Percentiles rank a stretch among this genome's conserved stretches.
These are phyloP conservation scores for Sarcophaga variegata DNA, from an alignment of 2,888 invertebrate species.

Conservation along the genomic window DNA sequence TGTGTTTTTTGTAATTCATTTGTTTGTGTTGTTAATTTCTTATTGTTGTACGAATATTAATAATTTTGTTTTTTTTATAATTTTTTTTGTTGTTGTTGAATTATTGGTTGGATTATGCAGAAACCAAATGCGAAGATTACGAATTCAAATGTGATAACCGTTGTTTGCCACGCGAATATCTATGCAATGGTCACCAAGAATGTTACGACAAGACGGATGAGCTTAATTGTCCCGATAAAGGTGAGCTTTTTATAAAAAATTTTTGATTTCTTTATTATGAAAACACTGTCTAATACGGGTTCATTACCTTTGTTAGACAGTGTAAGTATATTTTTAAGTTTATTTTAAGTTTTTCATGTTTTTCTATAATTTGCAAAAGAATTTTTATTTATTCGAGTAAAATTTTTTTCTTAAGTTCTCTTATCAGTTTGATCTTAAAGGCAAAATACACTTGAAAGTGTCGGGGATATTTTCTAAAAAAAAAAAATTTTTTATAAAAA, in stretches of 20 bases:
- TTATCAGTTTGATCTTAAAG: background rate
- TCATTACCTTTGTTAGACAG: background rate
- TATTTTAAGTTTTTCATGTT: conserved; percentile 53
- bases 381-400: background rate
- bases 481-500: conserved; percentile 47
- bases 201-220: conserved; percentile 88
- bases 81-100: conserved; percentile 19
- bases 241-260: conserved; percentile 69
- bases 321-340: conserved; percentile 44
- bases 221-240: conserved; percentile 82
- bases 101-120: conserved; percentile 69
- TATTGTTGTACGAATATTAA: conserved; percentile 34
- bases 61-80: conserved; percentile 36
- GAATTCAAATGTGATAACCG: conserved; percentile 86
- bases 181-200: conserved; percentile 85
- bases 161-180: conserved; percentile 83
- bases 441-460: conserved; percentile 49
- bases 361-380: conserved; percentile 53
- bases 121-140: conserved; percentile 76
- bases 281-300: conserved; percentile 3
- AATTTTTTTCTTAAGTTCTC: conserved; percentile 14
- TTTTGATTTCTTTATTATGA: conserved; percentile 43
- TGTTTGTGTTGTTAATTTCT: conserved; percentile 33
- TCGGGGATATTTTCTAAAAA: conserved; percentile 17
- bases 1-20: conserved; percentile 6